These are phyloP conservation scores for Drosophila pectinifera DNA, from an alignment of 1,140 invertebrate genomes.

Conservation along the genomic window DNA sequence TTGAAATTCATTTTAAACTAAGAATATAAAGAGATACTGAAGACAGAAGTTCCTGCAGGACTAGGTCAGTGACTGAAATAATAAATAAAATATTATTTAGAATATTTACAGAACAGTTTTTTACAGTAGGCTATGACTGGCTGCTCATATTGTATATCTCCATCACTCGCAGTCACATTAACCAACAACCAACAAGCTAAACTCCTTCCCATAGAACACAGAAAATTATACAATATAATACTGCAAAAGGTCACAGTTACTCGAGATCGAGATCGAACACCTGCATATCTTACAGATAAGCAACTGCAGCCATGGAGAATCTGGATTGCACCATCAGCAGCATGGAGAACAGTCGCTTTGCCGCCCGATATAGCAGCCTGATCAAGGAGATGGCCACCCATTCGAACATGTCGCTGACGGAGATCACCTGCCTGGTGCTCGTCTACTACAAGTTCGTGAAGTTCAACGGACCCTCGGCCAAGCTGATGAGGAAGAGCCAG, in stretches of 20 bases:
- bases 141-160: not conserved
- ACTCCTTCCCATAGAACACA: not conserved
- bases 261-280: no score
- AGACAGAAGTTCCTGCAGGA: no score
- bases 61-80: no score
- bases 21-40: no score
- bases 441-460: conserved; percentile 57
- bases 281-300: no score
- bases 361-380: conserved; percentile 28
- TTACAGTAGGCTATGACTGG: not conserved
- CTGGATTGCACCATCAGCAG: conserved; percentile 39
- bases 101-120: no score
- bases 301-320: conserved; percentile 31
- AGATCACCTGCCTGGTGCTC: conserved; percentile 42
- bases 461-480: conserved; percentile 32
- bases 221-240: not conserved
- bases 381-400: conserved; percentile 26
- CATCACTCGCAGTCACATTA: not conserved
- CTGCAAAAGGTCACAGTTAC: no score
- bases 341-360: conserved; percentile 51
- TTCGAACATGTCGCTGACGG: conserved; percentile 27
- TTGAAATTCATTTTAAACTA: no score
- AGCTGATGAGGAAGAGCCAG: conserved; percentile 41
- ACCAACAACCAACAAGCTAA: not conserved
- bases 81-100: no score